Evolutionary conservation across 2,113 vertebrate species (phyloP).

Genomic region (Oophaga pumilio): DNA sequence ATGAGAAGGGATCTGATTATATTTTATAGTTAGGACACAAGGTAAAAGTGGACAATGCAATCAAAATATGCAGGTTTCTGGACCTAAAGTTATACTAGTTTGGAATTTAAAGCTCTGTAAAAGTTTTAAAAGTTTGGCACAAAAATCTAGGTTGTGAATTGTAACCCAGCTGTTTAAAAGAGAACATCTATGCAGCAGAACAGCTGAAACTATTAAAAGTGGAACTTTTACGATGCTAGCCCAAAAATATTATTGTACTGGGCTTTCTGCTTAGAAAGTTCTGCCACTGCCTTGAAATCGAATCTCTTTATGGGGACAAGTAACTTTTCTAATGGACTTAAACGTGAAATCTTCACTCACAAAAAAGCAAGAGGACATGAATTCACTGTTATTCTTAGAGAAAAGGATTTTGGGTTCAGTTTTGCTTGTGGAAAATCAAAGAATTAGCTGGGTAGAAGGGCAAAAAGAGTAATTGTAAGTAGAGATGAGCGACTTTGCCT

Average conservation of each 20-base stretch:
- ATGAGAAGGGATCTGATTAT: neutral
- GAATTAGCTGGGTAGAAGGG: no score
- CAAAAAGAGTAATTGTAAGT: no score
- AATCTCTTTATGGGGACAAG: neutral
- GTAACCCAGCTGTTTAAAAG: neutral
- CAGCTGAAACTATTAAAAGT: neutral
- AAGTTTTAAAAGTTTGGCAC: conserved; percentile 1
- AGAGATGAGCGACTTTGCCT: no score
- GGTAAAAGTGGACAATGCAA: neutral
- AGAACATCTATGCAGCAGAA: neutral
- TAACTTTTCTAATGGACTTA: conserved; percentile 1
- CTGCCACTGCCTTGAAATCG: neutral
- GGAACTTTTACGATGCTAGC: neutral
- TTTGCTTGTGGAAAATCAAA: no score
- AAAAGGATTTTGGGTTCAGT: neutral
- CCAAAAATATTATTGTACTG: conserved; percentile 20
- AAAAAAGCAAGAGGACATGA: neutral
- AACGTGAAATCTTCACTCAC: neutral
- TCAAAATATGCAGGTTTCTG: neutral
- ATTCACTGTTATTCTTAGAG: neutral
- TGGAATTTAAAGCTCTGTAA: conserved; percentile 17
- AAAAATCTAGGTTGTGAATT: neutral
- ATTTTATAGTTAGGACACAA: neutral
- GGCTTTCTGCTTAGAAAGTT: neutral
- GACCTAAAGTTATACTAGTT: neutral